Conservation (phyloP, 2,797 vertebrate genomes). For the Pachyuromys duprasi region DNA sequence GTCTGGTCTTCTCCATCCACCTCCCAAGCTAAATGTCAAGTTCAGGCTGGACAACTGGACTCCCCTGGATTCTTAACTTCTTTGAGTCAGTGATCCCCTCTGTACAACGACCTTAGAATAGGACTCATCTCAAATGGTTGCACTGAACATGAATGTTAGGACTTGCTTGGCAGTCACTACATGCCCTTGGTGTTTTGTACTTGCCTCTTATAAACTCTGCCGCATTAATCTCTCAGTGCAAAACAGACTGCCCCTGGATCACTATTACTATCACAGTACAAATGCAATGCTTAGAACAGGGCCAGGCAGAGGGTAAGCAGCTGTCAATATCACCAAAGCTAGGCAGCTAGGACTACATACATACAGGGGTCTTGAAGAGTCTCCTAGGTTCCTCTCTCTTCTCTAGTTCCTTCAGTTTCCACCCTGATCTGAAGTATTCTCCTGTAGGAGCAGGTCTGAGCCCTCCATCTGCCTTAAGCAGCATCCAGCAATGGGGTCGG, state of each 20-base stretch:
- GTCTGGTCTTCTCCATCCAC: not conserved
- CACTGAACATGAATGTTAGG: not conserved
- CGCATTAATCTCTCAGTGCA: not conserved
- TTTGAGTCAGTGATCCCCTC: not conserved
- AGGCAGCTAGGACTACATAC: not conserved
- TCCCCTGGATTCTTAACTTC: not conserved
- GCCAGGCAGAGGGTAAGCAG: not conserved
- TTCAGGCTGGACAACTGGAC: not conserved
- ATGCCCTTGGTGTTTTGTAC: not conserved
- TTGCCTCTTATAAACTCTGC: not conserved
- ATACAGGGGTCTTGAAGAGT: not conserved
- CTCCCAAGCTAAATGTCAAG: not conserved
- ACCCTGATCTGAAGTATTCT: fast-evolving
- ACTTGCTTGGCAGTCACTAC: not conserved
- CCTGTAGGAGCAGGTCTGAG: not conserved
- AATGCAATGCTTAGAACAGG: not conserved
- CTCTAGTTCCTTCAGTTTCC: not conserved
- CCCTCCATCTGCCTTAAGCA: not conserved
- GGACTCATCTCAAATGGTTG: not conserved
- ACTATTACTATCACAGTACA: not conserved
- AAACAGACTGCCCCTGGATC: not conserved
- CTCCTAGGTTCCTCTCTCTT: too few species aligned
- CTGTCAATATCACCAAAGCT: too few species aligned
- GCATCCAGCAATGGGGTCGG: not conserved
- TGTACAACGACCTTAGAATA: not conserved